Base-by-base conservation (phyloP, 1,140 invertebrate species). In the Heliconius congener region DNA sequence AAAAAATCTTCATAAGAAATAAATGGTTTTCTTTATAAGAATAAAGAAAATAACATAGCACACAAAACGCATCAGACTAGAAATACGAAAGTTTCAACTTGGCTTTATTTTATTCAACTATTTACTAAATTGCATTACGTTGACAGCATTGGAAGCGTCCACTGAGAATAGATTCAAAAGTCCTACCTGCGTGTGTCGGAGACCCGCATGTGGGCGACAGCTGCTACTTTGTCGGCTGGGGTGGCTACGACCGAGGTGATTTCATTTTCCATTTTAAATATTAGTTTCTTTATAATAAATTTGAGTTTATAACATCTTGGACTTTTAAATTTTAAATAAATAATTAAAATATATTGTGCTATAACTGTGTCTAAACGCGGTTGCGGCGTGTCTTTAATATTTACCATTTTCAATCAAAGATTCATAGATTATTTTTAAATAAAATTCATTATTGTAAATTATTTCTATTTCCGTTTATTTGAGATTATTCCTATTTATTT, bases 161-260 rank as follows among this genome's bases (percentile, higher is more conserved):
- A 13, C 73, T 94, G 39, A 83, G 76, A 60, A 75, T 93, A 72
- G 84, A 85, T 50, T 60, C 42, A 30, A 85, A 82, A 37, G 84
- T 93, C 3, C 87, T 90, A n/a, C 90, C 93, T 1, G 89, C 87
- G 0, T 94, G 93, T 71, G 81, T 93, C 2, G 83, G 82, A 1
- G 86, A 88, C 23, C 83, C 83, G 8, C 79, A 87, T 8, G 74
- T 82, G 16, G 85, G 82, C 8, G 87, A 91, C 16, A 79, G 85
- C 8, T 94, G 91, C 77, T 85, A 87, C 39, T 88, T 94, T 75
- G 85, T 91, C 5, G 93, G 91, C 8, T 94, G 90, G 89, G 87
- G 89, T 16, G 91, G 91, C 34, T 91, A 89, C 74, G 91, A 91
- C 57, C 90, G 90, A 90, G 88, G 92, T 92, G 84, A 27, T 11